phyloP scores from a whole-genome alignment of 2,797 vertebrate genomes.

The Coluber constrictor region DNA sequence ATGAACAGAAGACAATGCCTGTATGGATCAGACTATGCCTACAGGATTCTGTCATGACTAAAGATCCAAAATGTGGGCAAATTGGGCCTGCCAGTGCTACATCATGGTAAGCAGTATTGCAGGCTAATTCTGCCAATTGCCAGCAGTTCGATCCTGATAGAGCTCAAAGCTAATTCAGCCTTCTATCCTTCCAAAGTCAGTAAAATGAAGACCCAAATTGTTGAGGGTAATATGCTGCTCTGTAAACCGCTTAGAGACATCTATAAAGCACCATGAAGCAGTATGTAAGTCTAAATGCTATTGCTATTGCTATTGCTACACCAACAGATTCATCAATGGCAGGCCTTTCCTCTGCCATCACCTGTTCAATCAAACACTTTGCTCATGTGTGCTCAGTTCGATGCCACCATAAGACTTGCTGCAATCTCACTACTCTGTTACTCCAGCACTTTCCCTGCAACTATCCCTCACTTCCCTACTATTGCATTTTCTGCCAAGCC shows the following conservation, averaged over 20 bases:
- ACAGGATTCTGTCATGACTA: background rate
- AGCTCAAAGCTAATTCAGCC: background rate
- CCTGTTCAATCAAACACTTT: background rate
- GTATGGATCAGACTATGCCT: background rate
- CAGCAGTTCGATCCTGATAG: too few species aligned
- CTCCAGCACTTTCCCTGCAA: background rate
- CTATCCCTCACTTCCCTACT: background rate
- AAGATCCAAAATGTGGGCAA: background rate
- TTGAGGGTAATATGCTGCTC: background rate
- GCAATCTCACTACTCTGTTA: background rate
- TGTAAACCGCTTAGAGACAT: background rate
- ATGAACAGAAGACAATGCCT: background rate
- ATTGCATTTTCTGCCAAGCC: background rate
- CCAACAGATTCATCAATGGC: background rate
- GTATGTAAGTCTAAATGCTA: background rate
- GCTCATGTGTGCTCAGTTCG: background rate
- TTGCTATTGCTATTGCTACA: background rate
- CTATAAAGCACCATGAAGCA: background rate
- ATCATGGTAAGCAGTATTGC: background rate
- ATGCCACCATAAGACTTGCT: background rate
- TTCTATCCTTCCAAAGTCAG: background rate
- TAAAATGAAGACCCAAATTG: background rate
- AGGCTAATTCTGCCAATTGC: background rate
- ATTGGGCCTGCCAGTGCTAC: background rate
- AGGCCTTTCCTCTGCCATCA: background rate